Evolutionary conservation across 2,113 vertebrate genomes (phyloP).

Genomic region (Ceyx cyanopectus): DNA sequence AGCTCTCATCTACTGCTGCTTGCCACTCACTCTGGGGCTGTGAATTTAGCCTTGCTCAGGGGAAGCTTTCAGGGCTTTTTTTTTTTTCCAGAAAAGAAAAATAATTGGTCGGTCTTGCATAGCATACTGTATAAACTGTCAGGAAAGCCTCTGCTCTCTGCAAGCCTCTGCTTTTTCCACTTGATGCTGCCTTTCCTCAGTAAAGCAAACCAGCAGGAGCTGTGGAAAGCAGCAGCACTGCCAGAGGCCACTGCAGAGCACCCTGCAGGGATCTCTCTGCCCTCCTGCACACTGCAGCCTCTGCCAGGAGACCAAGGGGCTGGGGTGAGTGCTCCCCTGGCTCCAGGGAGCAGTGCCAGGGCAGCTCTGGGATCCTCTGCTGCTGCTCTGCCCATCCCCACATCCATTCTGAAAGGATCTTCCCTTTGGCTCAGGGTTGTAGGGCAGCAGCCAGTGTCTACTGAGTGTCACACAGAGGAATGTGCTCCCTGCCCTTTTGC

Average conservation of each 20-base stretch:
- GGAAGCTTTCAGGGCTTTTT: background rate
- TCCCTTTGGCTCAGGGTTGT: background rate
- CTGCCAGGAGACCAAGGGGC: background rate
- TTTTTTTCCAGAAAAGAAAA: background rate
- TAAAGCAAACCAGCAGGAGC: background rate
- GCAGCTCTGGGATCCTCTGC: background rate
- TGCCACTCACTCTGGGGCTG: constrained; percentile 13
- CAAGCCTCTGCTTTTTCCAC: background rate
- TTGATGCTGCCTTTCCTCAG: constrained; percentile 1
- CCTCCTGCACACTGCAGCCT: background rate
- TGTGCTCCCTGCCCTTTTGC: background rate
- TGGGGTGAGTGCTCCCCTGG: background rate
- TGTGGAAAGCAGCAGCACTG: background rate
- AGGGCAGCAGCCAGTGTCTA: background rate
- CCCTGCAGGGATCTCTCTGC: accelerated
- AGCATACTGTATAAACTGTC: background rate
- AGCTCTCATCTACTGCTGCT: background rate
- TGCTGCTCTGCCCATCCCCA: background rate
- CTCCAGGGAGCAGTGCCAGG: background rate
- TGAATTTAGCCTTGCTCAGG: background rate
- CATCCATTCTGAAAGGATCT: background rate
- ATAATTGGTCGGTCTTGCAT: background rate
- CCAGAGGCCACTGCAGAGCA: background rate
- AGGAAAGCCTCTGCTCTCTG: background rate
- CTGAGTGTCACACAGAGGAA: background rate